phyloP scores from a whole-genome alignment of 2,888 invertebrate genomes.

The Pogonocherus hispidulus region DNA sequence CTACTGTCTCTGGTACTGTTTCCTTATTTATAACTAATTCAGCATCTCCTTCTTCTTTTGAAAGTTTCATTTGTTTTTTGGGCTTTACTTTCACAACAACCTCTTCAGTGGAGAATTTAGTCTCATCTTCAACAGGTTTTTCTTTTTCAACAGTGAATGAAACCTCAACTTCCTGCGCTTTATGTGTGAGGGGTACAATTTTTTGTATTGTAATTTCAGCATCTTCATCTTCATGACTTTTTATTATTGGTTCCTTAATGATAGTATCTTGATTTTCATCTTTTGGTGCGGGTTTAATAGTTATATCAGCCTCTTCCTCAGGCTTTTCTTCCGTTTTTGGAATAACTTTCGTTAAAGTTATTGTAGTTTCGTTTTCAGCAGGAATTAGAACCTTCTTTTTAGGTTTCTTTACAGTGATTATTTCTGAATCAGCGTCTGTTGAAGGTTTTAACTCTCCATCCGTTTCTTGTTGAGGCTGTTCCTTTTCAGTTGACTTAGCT shows the following conservation, averaged over 20 bases:
- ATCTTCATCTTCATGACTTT: constrained; percentile 59
- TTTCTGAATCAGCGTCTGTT: constrained; percentile 54
- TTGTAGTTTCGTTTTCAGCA: constrained; percentile 48
- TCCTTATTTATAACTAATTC: constrained; percentile 61
- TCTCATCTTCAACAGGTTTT: constrained; percentile 34
- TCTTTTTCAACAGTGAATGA: constrained; percentile 51
- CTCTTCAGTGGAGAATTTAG: constrained; percentile 52
- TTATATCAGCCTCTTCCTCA: constrained; percentile 48
- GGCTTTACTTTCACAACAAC: constrained; percentile 69
- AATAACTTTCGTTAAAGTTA: constrained; percentile 53
- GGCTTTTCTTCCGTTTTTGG: constrained; percentile 53
- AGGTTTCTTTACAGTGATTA: constrained; percentile 52
- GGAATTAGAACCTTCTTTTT: constrained; percentile 53
- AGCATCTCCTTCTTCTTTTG: constrained; percentile 63
- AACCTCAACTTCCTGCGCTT: constrained; percentile 70
- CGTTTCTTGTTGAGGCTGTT: constrained; percentile 71
- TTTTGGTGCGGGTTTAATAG: constrained; percentile 43
- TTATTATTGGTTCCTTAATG: background rate
- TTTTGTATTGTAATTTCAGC: constrained; percentile 55
- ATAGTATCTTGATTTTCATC: constrained; percentile 53
- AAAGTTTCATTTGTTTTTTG: constrained; percentile 65
- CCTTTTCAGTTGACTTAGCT: constrained; percentile 63
- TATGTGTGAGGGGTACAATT: constrained; percentile 66
- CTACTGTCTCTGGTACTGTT: constrained; percentile 45
- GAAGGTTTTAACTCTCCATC: constrained; percentile 51